Evolutionary conservation across 1,140 invertebrate species (phyloP), one percentile per base, ranked within the genome.

Genomic region (Asobara japonica): DNA sequence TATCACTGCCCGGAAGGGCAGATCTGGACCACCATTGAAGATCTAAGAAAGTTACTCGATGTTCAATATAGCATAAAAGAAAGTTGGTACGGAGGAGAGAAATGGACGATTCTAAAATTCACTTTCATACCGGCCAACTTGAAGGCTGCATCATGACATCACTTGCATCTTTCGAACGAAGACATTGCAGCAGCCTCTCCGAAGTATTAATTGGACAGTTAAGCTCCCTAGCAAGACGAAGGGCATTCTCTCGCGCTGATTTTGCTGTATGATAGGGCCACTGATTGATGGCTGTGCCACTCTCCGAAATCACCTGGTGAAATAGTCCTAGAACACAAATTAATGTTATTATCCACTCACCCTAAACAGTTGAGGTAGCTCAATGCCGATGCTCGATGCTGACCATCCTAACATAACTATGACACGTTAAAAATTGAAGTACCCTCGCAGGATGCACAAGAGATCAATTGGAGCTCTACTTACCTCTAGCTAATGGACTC

Each of bases 231-330:
- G 90, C 93, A 16, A 95, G 78, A 69, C 89, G 89, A 48, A 88
- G 83, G 0, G 93, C 91, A 71, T 93, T 91, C 7, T 87, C 79
- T 6, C 89, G 83, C 0, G 92, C 90, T 68, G 92, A 86, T 7
- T 90, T 90, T 22, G 91, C 83, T 61, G 83, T 88, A 0, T 92
- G 89, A 61, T 94, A 88, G 0, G 93, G 91, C 95, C 95, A 97
- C 0, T 92, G 90, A 79, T 92, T 92, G 6, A 94, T 83, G 1
- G 93, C 91, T 0, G 92, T 94, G 1, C 95, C 95, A 79, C 94
- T 94, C 85, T 94, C 91, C 0, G 93, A 91, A 70, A 95, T 94
- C 2, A 86, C 93, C 45, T 91, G 90, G 65, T 93, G 91, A 72
- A 95, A 94, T 2, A 94, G 77, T 62, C 91, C 93, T 31, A 5